Base-by-base conservation (phyloP, 2,113 vertebrate species). In the Oreochromis aureus region DNA sequence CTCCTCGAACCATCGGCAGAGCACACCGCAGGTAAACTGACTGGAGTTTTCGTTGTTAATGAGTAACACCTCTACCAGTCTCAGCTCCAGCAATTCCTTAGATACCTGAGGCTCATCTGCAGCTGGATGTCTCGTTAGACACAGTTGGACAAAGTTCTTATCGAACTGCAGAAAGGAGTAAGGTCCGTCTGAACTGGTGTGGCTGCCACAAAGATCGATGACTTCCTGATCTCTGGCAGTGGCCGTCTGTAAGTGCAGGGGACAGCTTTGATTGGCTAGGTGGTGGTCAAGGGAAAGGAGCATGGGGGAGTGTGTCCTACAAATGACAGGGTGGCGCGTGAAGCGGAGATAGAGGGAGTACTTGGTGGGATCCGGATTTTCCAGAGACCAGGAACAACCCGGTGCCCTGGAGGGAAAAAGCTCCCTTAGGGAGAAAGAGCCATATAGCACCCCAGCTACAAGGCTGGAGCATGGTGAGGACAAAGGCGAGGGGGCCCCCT, bases 21-120 rank as follows among this genome's bases (percentile, higher is more conserved):
- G 96, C 88, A 99, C 97, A 1, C 98, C 98, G 7, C 98, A 99
- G 85, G 98, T 99, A 89, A 99, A 99, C 95, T 98, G 98, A 95
- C 98, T 99, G 86, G 98, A 98, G 95, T 99, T 99, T 96, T 99
- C 98, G 91, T 99, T 99, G 96, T 99, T 99, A 87, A 99, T 98
- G 79, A 99, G 97, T 82, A 99, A 94, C 89, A 99, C 98, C 93
- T 99, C 98, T 3, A 99, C 98, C 4, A 99, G 97, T 80, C 98
- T 97, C 79, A 98, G 97, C 79, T 98, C 98, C 90, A 99, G 95
- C 11, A 98, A 97, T 1, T 97, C 97, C 3, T 96, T 92, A 94
- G 96, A 61, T 95, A 96, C 30, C 95, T 96, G 93, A 91, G 91
- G 88, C 63, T 92, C 93, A 6, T 92, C 90, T 51, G 89, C 81